Evolutionary conservation across 2,888 invertebrate genomes (phyloP).

Genomic region (Drosophila mimica): DNA sequence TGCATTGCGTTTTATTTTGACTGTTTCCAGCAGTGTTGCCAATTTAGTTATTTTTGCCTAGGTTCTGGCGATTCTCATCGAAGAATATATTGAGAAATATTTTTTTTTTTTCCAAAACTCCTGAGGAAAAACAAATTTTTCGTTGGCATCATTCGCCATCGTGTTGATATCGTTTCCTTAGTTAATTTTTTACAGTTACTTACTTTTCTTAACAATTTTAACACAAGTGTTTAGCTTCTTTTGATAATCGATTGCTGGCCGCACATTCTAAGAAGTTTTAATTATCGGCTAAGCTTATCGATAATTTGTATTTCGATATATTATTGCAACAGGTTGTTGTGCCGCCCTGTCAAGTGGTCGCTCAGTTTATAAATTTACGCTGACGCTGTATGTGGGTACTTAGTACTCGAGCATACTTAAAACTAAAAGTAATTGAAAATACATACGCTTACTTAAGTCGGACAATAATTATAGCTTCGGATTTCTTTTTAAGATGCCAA

Average conservation of each 20-base stretch:
- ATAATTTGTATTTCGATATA: constrained; percentile 16
- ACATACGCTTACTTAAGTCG: constrained; percentile 28
- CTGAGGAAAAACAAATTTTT: not conserved
- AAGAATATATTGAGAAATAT: not conserved
- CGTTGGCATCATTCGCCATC: not conserved
- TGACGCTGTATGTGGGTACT: constrained; percentile 11
- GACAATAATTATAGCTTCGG: constrained; percentile 4
- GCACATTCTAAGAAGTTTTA: not conserved
- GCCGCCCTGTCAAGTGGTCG: constrained; percentile 29
- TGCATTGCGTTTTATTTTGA: constrained; percentile 11
- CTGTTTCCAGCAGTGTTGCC: not conserved
- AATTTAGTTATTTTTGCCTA: not conserved
- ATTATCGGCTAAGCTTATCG: constrained; percentile 10
- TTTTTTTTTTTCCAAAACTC: not conserved
- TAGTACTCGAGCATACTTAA: constrained; percentile 21
- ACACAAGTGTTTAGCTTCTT: not conserved
- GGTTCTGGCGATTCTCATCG: not conserved
- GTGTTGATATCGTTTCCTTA: too few relatives aligned
- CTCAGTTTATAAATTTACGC: constrained; percentile 34
- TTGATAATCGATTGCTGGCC: not conserved
- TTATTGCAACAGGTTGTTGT: constrained; percentile 43
- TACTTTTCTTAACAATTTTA: not conserved
- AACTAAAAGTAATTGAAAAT: constrained; percentile 53
- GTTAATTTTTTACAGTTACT: not conserved
- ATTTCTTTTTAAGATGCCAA: constrained; percentile 1